phyloP scores from a whole-genome alignment of 2,888 invertebrate species.

The Notocelia uddmanniana region DNA sequence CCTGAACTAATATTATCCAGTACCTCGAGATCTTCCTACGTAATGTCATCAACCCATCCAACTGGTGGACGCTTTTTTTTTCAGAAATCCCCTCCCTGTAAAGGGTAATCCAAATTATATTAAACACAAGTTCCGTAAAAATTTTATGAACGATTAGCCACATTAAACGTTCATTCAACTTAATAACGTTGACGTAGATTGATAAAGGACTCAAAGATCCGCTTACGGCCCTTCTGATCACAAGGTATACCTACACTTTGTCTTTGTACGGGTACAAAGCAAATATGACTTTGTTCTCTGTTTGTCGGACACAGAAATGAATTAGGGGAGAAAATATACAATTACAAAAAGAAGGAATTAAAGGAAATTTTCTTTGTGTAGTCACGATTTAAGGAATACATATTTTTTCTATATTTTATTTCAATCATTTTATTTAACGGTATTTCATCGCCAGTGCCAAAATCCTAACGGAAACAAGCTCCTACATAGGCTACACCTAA shows the following conservation, averaged over 20 bases:
- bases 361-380: neutral
- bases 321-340: constrained; percentile 32
- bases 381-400: neutral
- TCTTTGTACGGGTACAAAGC: constrained; percentile 39
- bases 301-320: constrained; percentile 14
- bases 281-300: constrained; percentile 41
- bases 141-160: constrained; percentile 30
- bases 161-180: constrained; percentile 26
- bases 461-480: no score
- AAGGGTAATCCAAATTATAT: constrained; percentile 3
- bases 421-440: no score
- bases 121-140: neutral
- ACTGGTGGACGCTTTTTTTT: no score
- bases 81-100: neutral
- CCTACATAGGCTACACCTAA: no score
- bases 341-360: constrained; percentile 25
- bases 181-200: constrained; percentile 36
- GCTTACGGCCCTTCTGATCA: constrained; percentile 35
- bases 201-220: constrained; percentile 40
- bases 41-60: no score
- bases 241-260: constrained; percentile 40
- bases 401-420: neutral
- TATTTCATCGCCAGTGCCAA: no score
- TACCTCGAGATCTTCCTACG: no score
- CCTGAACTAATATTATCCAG: no score